phyloP scores from a whole-genome alignment of 2,888 invertebrate species.

The Actias luna region DNA sequence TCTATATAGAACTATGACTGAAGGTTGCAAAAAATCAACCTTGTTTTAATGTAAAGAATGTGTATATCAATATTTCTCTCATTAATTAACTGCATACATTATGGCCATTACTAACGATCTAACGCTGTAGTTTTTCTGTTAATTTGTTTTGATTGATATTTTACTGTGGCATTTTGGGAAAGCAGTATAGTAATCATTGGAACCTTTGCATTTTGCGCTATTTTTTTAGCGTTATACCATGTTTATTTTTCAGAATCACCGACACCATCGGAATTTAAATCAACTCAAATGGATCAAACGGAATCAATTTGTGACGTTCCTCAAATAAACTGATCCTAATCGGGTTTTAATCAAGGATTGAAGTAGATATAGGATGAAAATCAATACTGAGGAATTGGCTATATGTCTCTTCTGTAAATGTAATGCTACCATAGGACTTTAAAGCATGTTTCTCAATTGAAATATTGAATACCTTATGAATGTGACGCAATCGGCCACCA shows the following conservation, averaged over 20 bases:
- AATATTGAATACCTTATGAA: background rate
- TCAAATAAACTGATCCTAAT: no score
- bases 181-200: background rate
- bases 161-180: background rate
- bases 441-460: background rate
- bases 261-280: background rate
- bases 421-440: background rate
- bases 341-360: background rate
- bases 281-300: no score
- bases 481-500: background rate
- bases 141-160: background rate
- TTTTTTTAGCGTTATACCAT: background rate
- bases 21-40: no score
- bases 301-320: no score
- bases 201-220: background rate
- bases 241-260: background rate
- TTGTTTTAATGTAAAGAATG: background rate
- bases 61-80: background rate
- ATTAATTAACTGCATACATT: background rate
- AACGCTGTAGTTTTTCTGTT: background rate
- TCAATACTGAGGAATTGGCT: background rate
- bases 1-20: no score
- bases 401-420: background rate
- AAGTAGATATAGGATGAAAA: background rate
- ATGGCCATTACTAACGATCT: background rate